phyloP scores from a whole-genome alignment of 2,888 invertebrate species.

The Petrolisthes manimaculis region DNA sequence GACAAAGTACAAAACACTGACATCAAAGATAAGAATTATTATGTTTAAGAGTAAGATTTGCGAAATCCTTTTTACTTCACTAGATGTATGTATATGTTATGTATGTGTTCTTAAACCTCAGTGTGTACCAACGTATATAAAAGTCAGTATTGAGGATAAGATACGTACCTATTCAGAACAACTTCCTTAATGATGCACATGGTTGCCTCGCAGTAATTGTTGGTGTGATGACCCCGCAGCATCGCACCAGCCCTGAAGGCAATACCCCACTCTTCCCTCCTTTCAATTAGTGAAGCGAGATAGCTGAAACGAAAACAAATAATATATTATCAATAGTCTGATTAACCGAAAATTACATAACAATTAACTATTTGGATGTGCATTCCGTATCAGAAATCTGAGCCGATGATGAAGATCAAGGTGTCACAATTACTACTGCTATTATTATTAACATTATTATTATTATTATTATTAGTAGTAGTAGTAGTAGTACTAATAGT shows the following conservation, averaged over 20 bases:
- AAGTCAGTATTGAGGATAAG: neutral
- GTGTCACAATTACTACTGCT: no score
- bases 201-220: constrained; percentile 5
- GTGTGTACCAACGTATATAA: neutral
- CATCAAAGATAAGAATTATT: no score
- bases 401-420: neutral
- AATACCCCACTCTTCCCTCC: constrained; percentile 18
- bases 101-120: no score
- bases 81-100: no score
- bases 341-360: neutral
- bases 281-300: neutral
- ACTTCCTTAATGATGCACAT: constrained; percentile 17
- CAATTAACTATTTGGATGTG: constrained; percentile 9
- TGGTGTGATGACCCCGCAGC: constrained; percentile 6
- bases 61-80: no score
- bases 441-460: no score
- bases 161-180: constrained; percentile 10
- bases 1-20: no score
- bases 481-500: neutral
- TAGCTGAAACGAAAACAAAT: constrained; percentile 6
- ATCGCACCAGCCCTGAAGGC: neutral
- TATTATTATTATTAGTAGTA: neutral
- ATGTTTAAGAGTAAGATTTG: no score
- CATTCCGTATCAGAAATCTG: neutral
- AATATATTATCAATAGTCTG: constrained; percentile 9